Base-by-base conservation (phyloP, 2,797 vertebrate genomes). In the Enteromius argenteus region DNA sequence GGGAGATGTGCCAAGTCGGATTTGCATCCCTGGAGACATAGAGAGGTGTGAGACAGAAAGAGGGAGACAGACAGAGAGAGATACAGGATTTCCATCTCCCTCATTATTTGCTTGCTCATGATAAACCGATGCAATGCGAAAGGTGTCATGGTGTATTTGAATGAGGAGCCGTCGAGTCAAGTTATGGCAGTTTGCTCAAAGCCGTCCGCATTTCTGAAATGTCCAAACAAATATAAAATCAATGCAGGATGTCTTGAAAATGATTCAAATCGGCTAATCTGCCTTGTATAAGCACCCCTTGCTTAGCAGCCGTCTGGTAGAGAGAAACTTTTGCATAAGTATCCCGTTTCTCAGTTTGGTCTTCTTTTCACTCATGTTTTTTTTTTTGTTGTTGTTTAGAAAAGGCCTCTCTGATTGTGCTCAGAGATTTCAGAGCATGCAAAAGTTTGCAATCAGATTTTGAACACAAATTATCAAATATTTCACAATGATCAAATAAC, bases 11-110 rank as follows among this genome's bases (percentile, higher is more conserved):
- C 69, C 73, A 86, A 81, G 80, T 81, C 64, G 82, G 84, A 84
- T 88, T 83, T 87, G 27, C 68, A 80, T 83, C 82, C 82, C 84
- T 58, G 79, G 77, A 85, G 66, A 87, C 72, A 21, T 23, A 35
- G 79, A 56, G 83, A 80, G 74, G 42, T n/a, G 73, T 21, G 66
- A 78, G 71, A 72, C 53, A 58, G 39, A 67, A 56, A 64, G 23
- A 81, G 68, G 68, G 27, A 60, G 74, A 78, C 67, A 82, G 19
- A 84, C 21, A 82, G 15, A 64, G 68, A 60, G 37, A 85, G 44
- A 79, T 83, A 56, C 42, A 79, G 42, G 64, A 68, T 67, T 76
- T 39, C 17, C 46, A 56, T 67, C n/a, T 68, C 74, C 23, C 37
- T 58, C 64, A 35, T 78, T 84, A 78, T 72, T 79, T 71, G 83